phyloP scores from a whole-genome alignment of 2,113 vertebrate species.

The Zosterops pallidus region DNA sequence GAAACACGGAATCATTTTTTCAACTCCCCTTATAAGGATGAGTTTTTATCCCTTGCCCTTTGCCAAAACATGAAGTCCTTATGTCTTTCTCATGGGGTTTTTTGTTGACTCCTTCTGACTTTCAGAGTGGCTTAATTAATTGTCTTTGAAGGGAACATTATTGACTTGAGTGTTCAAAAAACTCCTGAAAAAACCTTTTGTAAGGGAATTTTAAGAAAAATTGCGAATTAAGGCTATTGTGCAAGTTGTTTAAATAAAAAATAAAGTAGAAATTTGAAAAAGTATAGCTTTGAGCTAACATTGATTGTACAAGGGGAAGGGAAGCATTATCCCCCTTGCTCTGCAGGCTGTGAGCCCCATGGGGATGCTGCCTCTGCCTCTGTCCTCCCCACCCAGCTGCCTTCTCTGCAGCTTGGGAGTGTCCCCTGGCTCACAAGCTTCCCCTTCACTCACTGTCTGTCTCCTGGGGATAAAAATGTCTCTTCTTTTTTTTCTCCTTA shows the following conservation, averaged over 20 bases:
- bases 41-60: slow-evolving; percentile 16
- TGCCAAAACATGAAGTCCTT: neutral
- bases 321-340: neutral
- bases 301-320: neutral
- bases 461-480: neutral
- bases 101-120: neutral
- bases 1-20: neutral
- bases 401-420: neutral
- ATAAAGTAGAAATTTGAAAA: too few relatives aligned
- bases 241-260: neutral
- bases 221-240: neutral
- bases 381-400: neutral
- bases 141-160: slow-evolving; percentile 6
- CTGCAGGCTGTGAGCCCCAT: neutral
- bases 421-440: neutral
- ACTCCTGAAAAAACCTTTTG: neutral
- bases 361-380: neutral
- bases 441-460: neutral
- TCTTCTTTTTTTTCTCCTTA: neutral
- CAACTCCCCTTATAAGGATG: neutral
- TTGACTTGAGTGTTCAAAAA: slow-evolving; percentile 13
- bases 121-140: slow-evolving; percentile 21
- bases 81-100: neutral
- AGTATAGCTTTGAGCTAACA: neutral
- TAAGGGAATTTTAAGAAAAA: neutral